Evolutionary conservation across 2,113 vertebrate species (phyloP).

Genomic region (Labeo catla): DNA sequence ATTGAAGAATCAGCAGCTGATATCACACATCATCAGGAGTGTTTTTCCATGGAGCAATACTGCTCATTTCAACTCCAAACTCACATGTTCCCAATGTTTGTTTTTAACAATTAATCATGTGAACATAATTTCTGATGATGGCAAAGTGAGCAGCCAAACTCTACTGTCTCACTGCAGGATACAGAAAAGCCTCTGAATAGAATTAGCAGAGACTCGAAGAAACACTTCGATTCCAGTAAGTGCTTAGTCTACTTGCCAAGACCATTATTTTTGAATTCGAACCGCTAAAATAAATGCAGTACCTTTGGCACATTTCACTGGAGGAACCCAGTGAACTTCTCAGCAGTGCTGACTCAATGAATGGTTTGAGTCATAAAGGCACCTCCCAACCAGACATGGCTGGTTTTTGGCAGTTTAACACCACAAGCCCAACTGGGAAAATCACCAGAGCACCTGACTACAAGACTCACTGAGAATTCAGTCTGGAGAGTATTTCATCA

Average conservation of each 20-base stretch:
- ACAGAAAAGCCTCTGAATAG: background rate
- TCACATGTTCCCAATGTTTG: background rate
- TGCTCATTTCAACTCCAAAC: background rate
- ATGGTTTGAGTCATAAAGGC: slow-evolving; percentile 41
- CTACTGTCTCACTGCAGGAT: background rate
- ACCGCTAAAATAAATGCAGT: background rate
- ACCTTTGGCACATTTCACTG: slow-evolving; percentile 2
- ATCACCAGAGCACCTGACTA: slow-evolving; percentile 9
- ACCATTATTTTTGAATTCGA: background rate
- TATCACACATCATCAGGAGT: background rate
- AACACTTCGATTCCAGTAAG: background rate
- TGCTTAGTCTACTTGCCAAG: background rate
- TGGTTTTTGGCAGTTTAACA: slow-evolving; percentile 42
- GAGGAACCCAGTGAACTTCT: slow-evolving; percentile 52
- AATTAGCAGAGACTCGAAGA: background rate
- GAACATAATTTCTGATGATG: background rate
- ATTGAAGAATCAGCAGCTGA: background rate
- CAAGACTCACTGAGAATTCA: background rate
- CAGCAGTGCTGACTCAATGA: slow-evolving; percentile 49
- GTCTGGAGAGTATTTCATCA: background rate
- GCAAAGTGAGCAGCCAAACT: background rate
- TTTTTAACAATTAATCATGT: slow-evolving; percentile 2
- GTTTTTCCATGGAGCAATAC: background rate
- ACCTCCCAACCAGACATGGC: slow-evolving; percentile 44
- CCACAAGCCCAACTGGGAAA: background rate